phyloP scores from a whole-genome alignment of 1,140 invertebrate genomes.

The Pantala flavescens region DNA sequence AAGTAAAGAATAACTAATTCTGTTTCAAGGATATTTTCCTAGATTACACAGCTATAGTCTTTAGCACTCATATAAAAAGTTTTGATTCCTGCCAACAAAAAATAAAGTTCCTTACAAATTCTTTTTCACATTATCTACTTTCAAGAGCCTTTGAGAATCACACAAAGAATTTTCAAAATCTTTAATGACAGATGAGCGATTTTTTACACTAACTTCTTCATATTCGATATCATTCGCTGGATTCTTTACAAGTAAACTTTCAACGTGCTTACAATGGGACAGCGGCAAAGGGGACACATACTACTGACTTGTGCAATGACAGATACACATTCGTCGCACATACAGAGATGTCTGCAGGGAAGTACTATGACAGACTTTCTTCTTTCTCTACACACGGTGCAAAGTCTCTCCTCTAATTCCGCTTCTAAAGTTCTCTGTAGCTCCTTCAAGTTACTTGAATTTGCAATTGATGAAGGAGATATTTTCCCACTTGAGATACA shows the following conservation, averaged over 20 bases:
- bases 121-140: too few relatives aligned
- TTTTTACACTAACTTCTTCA: too few relatives aligned
- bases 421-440: neutral
- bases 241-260: neutral
- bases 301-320: neutral
- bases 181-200: too few relatives aligned
- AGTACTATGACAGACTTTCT: slow-evolving; percentile 2
- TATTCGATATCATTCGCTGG: neutral
- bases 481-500: neutral
- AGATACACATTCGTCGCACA: neutral
- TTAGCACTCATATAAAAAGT: too few relatives aligned
- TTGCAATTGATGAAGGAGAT: neutral
- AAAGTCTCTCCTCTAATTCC: slow-evolving; percentile 12
- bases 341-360: slow-evolving; percentile 14
- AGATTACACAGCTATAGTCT: too few relatives aligned
- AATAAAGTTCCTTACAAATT: too few relatives aligned
- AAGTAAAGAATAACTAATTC: too few relatives aligned
- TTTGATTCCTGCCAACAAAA: too few relatives aligned
- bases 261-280: neutral
- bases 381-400: slow-evolving; percentile 1
- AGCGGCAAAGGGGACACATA: neutral
- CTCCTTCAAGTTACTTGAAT: neutral
- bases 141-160: too few relatives aligned
- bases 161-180: too few relatives aligned
- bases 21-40: too few relatives aligned